Evolutionary conservation across 2,888 invertebrate species (phyloP).

Genomic region (Ectobius pallidus): DNA sequence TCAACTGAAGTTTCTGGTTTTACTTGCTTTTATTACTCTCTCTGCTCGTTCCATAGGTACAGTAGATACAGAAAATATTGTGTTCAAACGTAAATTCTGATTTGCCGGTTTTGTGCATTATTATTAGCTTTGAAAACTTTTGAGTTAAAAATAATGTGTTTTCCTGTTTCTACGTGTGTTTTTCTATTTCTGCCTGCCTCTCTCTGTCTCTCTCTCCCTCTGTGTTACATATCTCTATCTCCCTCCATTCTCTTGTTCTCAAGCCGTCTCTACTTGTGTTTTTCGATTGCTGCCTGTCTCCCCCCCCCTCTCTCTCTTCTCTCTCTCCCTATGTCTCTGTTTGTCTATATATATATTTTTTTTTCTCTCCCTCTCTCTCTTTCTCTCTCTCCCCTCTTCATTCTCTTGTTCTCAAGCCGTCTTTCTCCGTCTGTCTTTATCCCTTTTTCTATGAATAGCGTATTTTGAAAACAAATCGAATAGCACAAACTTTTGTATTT

Average conservation of each 20-base stretch:
- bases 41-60: too few species aligned
- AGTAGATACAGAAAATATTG: too few species aligned
- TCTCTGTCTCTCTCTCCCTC: not conserved
- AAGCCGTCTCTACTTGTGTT: not conserved
- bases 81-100: too few species aligned
- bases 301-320: not conserved
- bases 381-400: not conserved
- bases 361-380: not conserved
- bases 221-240: not conserved
- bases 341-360: not conserved
- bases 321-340: not conserved
- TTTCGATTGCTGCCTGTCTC: not conserved
- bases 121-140: too few species aligned
- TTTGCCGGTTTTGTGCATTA: too few species aligned
- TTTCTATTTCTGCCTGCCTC: too few species aligned
- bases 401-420: not conserved
- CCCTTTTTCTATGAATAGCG: not conserved
- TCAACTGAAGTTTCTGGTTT: too few species aligned
- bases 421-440: not conserved
- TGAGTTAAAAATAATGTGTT: not conserved
- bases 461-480: too few species aligned
- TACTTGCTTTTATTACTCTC: too few species aligned
- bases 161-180: not conserved
- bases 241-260: not conserved
- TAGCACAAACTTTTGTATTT: too few species aligned